A percentile compares a stretch with the other conserved stretches of the same genome.
These are phyloP conservation scores for Schizopygopsis malacanthus DNA, from an alignment of 2,797 vertebrate species.

Conservation along the genomic window DNA sequence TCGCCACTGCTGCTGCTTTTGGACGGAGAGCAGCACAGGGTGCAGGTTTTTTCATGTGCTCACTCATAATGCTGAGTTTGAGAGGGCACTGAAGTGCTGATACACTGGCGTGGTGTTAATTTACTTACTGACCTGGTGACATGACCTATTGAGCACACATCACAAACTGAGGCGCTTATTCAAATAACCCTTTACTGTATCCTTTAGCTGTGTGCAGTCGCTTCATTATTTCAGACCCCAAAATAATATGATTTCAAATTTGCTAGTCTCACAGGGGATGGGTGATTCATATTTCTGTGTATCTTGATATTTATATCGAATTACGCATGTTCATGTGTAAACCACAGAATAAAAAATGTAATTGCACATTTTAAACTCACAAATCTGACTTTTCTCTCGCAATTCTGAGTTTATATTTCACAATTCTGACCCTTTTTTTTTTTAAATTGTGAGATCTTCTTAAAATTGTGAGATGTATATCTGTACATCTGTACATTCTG, in stretches of 20 bases:
- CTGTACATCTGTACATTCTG: no score
- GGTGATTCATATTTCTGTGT: neutral
- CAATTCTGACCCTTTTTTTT: no score
- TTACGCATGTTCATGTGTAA: no score
- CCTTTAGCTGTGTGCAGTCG: neutral
- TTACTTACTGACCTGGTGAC: slow-evolving; percentile 44
- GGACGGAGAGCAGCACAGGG: slow-evolving; percentile 48
- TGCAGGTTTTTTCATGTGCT: slow-evolving; percentile 56
- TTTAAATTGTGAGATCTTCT: no score
- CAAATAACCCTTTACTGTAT: neutral
- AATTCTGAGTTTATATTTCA: no score
- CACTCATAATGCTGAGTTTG: slow-evolving; percentile 62
- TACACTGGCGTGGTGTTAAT: slow-evolving; percentile 61
- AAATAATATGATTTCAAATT: neutral
- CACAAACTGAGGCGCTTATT: slow-evolving; percentile 31
- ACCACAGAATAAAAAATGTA: no score
- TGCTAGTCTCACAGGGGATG: neutral
- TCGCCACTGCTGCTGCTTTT: slow-evolving; percentile 55
- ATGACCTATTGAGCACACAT: slow-evolving; percentile 33
- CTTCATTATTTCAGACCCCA: neutral
- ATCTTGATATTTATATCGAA: neutral
- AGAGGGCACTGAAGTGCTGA: slow-evolving; percentile 58
- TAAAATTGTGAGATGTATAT: no score
- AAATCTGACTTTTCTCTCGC: neutral
- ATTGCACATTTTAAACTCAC: neutral